phyloP scores from a whole-genome alignment of 1,140 invertebrate species.

The Lutraria rhynchaena region DNA sequence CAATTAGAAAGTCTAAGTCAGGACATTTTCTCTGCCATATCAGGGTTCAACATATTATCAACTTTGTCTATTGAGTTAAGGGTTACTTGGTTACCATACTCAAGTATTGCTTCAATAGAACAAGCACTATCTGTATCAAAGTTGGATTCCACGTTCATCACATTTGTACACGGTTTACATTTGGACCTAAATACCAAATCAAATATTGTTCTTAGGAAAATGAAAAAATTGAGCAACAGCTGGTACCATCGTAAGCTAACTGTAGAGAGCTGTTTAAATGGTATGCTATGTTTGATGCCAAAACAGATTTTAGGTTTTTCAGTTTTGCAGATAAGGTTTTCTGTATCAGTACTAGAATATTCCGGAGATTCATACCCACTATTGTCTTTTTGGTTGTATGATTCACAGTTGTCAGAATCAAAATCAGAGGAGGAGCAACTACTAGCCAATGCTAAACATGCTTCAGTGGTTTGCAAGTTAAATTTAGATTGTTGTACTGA shows the following conservation, averaged over 20 bases:
- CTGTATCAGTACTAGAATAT: neutral
- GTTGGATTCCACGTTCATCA: neutral
- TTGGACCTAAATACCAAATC: neutral
- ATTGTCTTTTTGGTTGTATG: too few species aligned
- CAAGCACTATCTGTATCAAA: neutral
- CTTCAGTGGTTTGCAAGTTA: neutral
- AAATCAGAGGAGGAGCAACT: neutral
- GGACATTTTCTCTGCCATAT: slow-evolving; percentile 32
- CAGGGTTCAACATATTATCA: neutral
- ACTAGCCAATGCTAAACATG: too few species aligned
- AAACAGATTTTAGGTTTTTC: too few species aligned
- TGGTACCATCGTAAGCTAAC: neutral
- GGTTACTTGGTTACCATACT: neutral
- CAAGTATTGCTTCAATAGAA: slow-evolving; percentile 11
- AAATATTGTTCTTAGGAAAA: neutral
- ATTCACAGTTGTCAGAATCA: neutral
- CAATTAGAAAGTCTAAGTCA: slow-evolving; percentile 15
- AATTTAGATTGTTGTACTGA: neutral
- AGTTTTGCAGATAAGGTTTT: neutral
- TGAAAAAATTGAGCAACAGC: too few species aligned
- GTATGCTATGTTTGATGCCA: neutral
- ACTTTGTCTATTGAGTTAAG: neutral
- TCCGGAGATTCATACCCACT: neutral
- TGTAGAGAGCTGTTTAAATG: neutral
- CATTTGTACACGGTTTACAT: neutral